phyloP scores from a whole-genome alignment of 1,140 invertebrate genomes.

The Cotesia glomerata region DNA sequence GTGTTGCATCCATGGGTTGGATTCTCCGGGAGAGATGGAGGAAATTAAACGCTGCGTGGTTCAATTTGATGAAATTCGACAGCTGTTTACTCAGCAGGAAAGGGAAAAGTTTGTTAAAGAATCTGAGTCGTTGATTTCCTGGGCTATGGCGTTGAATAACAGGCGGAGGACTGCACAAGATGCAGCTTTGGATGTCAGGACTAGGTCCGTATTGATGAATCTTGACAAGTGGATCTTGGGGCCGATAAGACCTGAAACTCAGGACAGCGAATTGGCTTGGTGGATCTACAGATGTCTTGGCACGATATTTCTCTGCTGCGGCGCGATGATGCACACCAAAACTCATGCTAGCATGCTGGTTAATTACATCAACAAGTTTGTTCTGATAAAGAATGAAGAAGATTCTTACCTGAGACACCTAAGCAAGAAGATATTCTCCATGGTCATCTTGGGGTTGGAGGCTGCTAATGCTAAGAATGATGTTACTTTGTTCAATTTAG shows the following conservation, averaged over 20 bases:
- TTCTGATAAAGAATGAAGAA: conserved; percentile 48
- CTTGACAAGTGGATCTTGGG: conserved; percentile 55
- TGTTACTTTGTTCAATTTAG: conserved; percentile 47
- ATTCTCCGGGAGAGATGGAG: conserved; percentile 38
- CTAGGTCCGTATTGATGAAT: conserved; percentile 49
- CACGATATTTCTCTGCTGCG: conserved; percentile 51
- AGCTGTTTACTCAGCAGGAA: conserved; percentile 44
- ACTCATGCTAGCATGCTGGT: conserved; percentile 50
- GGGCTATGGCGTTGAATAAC: conserved; percentile 20
- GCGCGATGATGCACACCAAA: conserved; percentile 51
- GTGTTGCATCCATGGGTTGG: conserved; percentile 48
- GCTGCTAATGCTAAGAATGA: conserved; percentile 49
- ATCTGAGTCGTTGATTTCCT: conserved; percentile 35
- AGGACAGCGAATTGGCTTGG: conserved; percentile 44
- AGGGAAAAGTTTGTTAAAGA: conserved; percentile 45
- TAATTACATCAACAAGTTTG: conserved; percentile 46
- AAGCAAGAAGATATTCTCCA: conserved; percentile 54
- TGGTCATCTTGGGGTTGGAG: conserved; percentile 53
- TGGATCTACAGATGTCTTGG: conserved; percentile 56
- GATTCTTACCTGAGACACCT: conserved; percentile 39
- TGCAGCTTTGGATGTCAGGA: conserved; percentile 41
- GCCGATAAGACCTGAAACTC: conserved; percentile 52
- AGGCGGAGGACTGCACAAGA: background rate
- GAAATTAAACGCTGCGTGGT: conserved; percentile 47
- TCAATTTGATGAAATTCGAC: conserved; percentile 43